Base-by-base conservation (phyloP, 1,140 invertebrate genomes). In the Orchestia grillus region DNA sequence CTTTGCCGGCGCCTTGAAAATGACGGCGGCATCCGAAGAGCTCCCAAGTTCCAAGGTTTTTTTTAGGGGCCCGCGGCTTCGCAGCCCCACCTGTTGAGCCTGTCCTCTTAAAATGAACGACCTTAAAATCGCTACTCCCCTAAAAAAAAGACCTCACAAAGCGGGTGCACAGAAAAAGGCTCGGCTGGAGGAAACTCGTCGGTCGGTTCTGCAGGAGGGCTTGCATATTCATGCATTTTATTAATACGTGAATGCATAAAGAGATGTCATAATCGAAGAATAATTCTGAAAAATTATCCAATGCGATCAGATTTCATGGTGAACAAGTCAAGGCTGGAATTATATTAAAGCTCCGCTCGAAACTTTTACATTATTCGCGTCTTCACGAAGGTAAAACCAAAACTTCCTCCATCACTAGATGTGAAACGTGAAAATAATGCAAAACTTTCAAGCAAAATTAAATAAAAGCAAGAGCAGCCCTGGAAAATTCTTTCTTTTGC, bases 91-190 rank as follows among this genome's bases (percentile, higher is more conserved):
- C 92, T 94, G 92, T 94, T 94, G 92, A 94, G 41, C 36, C 92
- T 94, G 92, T 47, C 44, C 92, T 94, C 92, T 94, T 94, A 94
- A 94, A 94, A 94, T 94, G 92, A 94, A 94, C 44, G 92, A 94
- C 92, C 92, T 94, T 94, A 94, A 94, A 94, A 94, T 94, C 92
- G n/a, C 88, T 15, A 44, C 88, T 42, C 36, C 36, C 11, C 88
- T 41, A 1, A 77, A 77, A 77, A 77, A 77, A 77, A 77, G 62
- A 77, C 62, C 62, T 77, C 62, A 77, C 62, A 77, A 36, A 77
- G 62, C 62, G 62, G 3, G 62, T 19, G 62, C 62, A 19, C 28
- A 77, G 62, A 77, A 77, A 15, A 36, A 36, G 62, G 62, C 62
- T 77, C 62, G 1, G 28, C 62, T 77, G 11, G 62, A 8, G 62